phyloP scores from a whole-genome alignment of 2,797 vertebrate species.

The Rhabdophis nuchalis region DNA sequence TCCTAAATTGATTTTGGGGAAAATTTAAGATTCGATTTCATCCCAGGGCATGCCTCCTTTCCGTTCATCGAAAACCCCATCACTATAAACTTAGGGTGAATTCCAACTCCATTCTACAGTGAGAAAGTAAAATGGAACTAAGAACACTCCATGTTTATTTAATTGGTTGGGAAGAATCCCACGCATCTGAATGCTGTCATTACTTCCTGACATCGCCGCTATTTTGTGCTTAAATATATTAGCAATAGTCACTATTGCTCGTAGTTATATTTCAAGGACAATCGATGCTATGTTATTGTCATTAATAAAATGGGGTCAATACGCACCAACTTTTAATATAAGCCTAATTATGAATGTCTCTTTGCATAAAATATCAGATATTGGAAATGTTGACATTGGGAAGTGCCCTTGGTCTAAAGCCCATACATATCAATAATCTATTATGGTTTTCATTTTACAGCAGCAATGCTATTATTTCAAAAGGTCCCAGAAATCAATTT shows the following conservation, averaged over 20 bases:
- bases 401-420: constrained; percentile 79
- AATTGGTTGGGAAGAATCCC: constrained; percentile 8
- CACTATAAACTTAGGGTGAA: neutral
- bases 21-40: neutral
- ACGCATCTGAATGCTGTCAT: constrained; percentile 43
- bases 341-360: constrained; percentile 77
- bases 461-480: constrained; percentile 76
- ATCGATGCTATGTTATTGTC: constrained; percentile 78
- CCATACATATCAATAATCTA: constrained; percentile 79
- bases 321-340: constrained; percentile 71
- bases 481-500: constrained; percentile 77
- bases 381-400: constrained; percentile 79
- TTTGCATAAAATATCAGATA: constrained; percentile 74
- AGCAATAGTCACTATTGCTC: constrained; percentile 43
- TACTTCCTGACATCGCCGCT: constrained; percentile 29
- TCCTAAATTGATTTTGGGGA: neutral
- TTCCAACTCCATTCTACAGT: neutral
- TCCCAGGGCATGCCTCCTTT: neutral
- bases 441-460: constrained; percentile 87
- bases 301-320: constrained; percentile 84
- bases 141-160: neutral
- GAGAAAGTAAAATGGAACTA: neutral
- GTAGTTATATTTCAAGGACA: constrained; percentile 74
- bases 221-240: constrained; percentile 41
- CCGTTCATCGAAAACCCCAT: neutral